These are phyloP conservation scores for Asarcornis scutulata DNA, from an alignment of 2,113 vertebrate species.

Conservation along the genomic window DNA sequence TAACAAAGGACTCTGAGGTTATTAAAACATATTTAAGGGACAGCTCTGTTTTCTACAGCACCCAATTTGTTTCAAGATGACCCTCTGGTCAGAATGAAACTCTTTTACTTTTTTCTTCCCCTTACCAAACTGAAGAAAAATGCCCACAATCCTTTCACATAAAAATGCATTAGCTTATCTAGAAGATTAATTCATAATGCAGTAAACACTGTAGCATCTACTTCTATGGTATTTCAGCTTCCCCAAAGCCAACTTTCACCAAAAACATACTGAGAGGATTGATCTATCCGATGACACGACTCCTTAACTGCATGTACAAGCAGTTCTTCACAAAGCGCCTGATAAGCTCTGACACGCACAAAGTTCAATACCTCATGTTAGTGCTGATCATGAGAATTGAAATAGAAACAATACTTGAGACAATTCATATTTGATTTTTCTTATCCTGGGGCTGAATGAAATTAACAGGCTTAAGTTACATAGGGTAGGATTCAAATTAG, in stretches of 20 bases:
- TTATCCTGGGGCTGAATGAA: background rate
- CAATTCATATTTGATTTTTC: background rate
- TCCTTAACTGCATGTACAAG: background rate
- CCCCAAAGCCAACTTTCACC: background rate
- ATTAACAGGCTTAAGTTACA: background rate
- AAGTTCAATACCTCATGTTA: background rate
- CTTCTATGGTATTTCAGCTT: background rate
- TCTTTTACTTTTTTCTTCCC: background rate
- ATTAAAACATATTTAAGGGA: background rate
- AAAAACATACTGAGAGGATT: background rate
- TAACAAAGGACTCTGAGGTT: background rate
- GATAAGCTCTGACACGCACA: background rate
- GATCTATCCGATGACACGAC: too few relatives aligned
- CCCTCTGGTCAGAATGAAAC: background rate
- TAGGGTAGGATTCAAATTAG: background rate
- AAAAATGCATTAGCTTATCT: background rate
- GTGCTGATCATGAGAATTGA: background rate
- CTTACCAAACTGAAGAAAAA: background rate
- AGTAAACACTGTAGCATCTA: background rate
- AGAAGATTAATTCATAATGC: background rate
- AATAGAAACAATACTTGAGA: background rate
- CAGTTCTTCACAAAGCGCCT: background rate
- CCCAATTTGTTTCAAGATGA: background rate
- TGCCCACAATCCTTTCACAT: background rate
- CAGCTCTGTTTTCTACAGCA: background rate